Percentiles rank a stretch among this genome's conserved stretches.
Evolutionary conservation across 2,797 vertebrate species (phyloP).

Genomic region (Molossus molossus): DNA sequence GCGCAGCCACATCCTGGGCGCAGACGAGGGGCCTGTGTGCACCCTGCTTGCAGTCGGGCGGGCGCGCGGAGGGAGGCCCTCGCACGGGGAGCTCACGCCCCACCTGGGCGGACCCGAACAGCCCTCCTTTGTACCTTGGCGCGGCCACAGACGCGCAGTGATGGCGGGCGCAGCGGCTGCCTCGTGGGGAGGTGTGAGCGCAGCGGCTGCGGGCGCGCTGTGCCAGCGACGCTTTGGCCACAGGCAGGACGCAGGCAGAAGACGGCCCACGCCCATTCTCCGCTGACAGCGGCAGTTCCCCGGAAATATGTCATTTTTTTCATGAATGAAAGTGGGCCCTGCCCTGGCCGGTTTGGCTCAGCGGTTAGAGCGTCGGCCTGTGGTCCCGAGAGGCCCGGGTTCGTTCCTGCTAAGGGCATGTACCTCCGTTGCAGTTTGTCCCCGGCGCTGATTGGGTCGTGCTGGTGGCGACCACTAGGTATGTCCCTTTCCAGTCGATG

Average conservation of each 20-base stretch:
- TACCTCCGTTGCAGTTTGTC: too few species aligned
- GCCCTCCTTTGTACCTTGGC: constrained; percentile 90
- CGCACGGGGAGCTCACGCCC: constrained; percentile 90
- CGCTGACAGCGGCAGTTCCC: constrained; percentile 81
- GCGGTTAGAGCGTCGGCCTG: too few species aligned
- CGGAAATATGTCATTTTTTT: constrained; percentile 91
- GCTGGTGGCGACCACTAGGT: too few species aligned
- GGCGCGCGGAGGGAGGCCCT: constrained; percentile 88
- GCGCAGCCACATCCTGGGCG: constrained; percentile 68
- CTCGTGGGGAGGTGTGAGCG: constrained; percentile 89
- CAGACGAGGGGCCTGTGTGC: constrained; percentile 84
- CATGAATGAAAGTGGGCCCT: constrained; percentile 90
- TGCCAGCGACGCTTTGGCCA: constrained; percentile 88
- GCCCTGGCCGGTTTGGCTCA: constrained; percentile 57
- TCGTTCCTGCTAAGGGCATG: too few species aligned
- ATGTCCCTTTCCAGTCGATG: too few species aligned
- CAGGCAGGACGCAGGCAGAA: constrained; percentile 93
- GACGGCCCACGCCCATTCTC: constrained; percentile 89
- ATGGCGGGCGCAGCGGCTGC: constrained; percentile 79
- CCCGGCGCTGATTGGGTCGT: too few species aligned
- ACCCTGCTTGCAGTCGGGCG: constrained; percentile 85
- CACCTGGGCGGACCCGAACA: constrained; percentile 89
- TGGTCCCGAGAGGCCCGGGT: too few species aligned
- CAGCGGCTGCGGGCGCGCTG: constrained; percentile 85
- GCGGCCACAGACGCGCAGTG: constrained; percentile 91